Percentiles rank a stretch among this genome's conserved stretches.
These are phyloP conservation scores for Drosophila pseudoananassae DNA, from an alignment of 1,140 invertebrate species.

Conservation along the genomic window DNA sequence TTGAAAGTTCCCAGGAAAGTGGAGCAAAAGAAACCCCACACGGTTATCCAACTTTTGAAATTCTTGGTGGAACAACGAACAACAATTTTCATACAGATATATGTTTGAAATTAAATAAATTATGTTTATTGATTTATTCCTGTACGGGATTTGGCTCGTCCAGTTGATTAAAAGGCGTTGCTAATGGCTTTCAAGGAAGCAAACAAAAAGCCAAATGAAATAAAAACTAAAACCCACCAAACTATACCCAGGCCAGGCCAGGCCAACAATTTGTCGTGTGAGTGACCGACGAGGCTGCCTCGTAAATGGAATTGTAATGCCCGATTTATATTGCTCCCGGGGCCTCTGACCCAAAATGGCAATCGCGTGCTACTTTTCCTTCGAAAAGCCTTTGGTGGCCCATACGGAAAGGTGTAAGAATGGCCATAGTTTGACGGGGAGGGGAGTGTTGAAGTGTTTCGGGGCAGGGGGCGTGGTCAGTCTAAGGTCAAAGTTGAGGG, in stretches of 20 bases:
- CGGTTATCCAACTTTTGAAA: not conserved
- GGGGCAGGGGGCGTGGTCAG: slow-evolving; percentile 1
- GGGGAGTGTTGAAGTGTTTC: not conserved
- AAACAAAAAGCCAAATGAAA: not conserved
- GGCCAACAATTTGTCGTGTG: slow-evolving; percentile 3
- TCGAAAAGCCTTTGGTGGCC: not conserved
- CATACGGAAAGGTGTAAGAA: slow-evolving; percentile 1
- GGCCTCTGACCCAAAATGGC: slow-evolving; percentile 23
- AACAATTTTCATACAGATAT: no score
- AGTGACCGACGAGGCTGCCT: slow-evolving; percentile 32
- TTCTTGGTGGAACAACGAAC: not conserved
- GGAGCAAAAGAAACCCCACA: no score
- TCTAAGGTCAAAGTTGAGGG: slow-evolving; percentile 54
- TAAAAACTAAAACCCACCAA: not conserved
- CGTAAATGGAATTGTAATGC: slow-evolving; percentile 38
- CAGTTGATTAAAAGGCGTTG: slow-evolving; percentile 71
- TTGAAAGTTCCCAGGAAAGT: not conserved
- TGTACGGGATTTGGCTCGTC: slow-evolving; percentile 40
- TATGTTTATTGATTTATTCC: slow-evolving; percentile 39
- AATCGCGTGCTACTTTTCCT: slow-evolving; percentile 30
- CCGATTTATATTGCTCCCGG: slow-evolving; percentile 10
- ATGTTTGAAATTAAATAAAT: slow-evolving; percentile 53
- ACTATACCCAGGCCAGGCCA: not conserved
- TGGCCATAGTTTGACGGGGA: no score
- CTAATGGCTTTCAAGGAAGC: slow-evolving; percentile 55